Conservation (phyloP, 2,113 vertebrate species). For the Scatophagus argus region DNA sequence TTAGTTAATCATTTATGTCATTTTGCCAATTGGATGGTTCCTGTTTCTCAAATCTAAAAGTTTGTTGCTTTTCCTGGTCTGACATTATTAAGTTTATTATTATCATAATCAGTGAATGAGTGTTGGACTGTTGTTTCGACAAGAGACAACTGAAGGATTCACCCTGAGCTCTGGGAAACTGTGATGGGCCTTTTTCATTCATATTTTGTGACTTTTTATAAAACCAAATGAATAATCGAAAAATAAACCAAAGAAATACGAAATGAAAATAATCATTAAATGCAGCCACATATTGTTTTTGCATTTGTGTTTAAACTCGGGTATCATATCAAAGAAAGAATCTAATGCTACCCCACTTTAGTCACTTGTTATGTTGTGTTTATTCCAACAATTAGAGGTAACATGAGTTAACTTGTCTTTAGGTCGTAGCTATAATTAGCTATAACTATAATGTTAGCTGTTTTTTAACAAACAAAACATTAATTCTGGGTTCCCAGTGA, state of each 20-base stretch:
- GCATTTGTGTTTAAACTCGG: too few relatives aligned
- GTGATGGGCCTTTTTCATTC: neutral
- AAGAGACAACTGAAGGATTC: neutral
- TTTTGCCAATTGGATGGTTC: neutral
- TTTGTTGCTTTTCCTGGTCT: neutral
- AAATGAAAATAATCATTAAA: neutral
- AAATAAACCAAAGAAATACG: neutral
- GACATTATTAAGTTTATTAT: too few relatives aligned
- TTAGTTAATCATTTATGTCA: neutral
- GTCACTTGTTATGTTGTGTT: neutral
- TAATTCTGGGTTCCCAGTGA: neutral
- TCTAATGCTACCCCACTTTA: neutral
- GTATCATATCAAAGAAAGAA: neutral
- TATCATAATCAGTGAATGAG: neutral
- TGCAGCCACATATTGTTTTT: neutral
- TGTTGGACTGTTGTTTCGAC: neutral
- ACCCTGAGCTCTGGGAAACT: neutral
- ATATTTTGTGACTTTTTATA: neutral
- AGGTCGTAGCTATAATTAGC: too few relatives aligned
- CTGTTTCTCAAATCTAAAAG: neutral
- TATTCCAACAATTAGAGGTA: neutral
- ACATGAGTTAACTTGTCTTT: neutral
- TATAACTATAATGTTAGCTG: conserved; percentile 8
- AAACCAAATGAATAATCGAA: neutral
- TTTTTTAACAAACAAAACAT: conserved; percentile 39